phyloP scores from a whole-genome alignment of 2,797 vertebrate genomes.

The Gadopsis bispinosus region DNA sequence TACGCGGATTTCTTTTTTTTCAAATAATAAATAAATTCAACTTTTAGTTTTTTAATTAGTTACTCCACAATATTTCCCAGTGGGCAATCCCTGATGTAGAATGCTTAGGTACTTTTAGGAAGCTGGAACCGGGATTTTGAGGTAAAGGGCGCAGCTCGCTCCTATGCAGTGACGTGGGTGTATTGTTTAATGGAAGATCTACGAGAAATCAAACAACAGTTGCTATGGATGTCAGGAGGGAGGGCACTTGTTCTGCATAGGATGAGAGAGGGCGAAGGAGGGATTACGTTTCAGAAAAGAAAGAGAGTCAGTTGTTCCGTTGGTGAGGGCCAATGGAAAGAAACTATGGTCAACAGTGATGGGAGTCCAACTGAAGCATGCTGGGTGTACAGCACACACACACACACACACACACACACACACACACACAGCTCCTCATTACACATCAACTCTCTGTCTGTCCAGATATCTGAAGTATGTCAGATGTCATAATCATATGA shows the following conservation, averaged over 20 bases:
- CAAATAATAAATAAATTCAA: background rate
- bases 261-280: conserved; percentile 67
- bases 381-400: conserved; percentile 62
- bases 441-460: conserved; percentile 40
- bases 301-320: conserved; percentile 82
- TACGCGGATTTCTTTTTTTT: background rate
- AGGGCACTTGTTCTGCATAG: conserved; percentile 56
- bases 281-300: conserved; percentile 62
- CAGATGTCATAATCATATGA: conserved; percentile 49
- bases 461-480: conserved; percentile 54
- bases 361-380: conserved; percentile 73
- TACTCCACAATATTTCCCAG: background rate
- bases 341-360: conserved; percentile 73
- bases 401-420: conserved; percentile 45
- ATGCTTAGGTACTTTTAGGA: background rate
- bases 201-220: conserved; percentile 62
- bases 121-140: conserved; percentile 14
- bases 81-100: conserved; percentile 3
- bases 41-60: background rate
- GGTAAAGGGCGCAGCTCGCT: conserved; percentile 26
- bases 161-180: conserved; percentile 34
- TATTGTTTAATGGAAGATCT: conserved; percentile 65
- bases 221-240: conserved; percentile 62
- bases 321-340: conserved; percentile 78
- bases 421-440: conserved; percentile 33